phyloP scores from a whole-genome alignment of 2,113 vertebrate species.

The Lepisosteus oculatus region DNA sequence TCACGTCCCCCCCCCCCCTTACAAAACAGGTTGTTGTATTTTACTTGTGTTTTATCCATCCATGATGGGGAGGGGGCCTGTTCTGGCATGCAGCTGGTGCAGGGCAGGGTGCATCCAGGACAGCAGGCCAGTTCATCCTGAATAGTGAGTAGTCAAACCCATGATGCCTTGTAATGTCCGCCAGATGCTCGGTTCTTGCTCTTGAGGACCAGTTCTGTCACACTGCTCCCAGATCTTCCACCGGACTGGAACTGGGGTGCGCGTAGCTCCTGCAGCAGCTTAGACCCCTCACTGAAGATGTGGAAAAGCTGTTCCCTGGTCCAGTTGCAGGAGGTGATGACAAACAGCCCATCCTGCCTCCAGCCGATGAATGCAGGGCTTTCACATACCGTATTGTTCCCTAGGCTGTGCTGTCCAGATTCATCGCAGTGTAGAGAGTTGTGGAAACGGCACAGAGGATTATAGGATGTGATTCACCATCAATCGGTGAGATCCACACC shows the following conservation, averaged over 20 bases:
- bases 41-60: no score
- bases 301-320: conserved; percentile 86
- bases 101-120: no score
- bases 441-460: conserved; percentile 33
- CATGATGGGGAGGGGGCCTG: no score
- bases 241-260: conserved; percentile 89
- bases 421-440: conserved; percentile 64
- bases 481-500: no score
- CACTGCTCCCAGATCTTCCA: conserved; percentile 82
- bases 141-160: neutral
- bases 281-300: conserved; percentile 70
- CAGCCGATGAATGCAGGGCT: conserved; percentile 63
- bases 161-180: neutral
- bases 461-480: conserved; percentile 69
- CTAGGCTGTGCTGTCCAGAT: conserved; percentile 59
- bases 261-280: conserved; percentile 81
- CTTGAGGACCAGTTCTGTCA: conserved; percentile 84
- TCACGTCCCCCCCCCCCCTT: no score
- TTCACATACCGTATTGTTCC: conserved; percentile 75
- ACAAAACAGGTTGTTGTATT: no score
- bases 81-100: no score
- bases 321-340: conserved; percentile 95
- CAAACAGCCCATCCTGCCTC: conserved; percentile 74
- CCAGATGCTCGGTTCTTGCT: conserved; percentile 44
- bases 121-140: no score